A percentile compares a stretch with the other conserved stretches of the same genome.
Evolutionary conservation across 2,113 vertebrate genomes (phyloP).

Genomic region (Apistogramma diplotaenia): DNA sequence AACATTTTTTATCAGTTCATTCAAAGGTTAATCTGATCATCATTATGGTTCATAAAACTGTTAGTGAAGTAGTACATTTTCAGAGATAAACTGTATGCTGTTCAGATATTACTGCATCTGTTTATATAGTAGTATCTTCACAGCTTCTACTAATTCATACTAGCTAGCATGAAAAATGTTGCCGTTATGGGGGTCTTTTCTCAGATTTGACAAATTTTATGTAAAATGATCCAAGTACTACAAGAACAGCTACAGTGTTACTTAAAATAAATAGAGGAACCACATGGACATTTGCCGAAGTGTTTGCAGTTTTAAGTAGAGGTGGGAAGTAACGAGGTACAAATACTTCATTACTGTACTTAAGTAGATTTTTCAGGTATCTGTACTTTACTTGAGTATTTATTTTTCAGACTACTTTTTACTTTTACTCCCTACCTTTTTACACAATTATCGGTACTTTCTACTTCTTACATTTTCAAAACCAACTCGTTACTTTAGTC

Average conservation of each 20-base stretch:
- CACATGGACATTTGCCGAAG: neutral
- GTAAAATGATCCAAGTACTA: neutral
- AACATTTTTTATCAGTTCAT: neutral
- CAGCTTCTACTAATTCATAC: neutral
- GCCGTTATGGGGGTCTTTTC: neutral
- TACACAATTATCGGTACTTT: too few relatives aligned
- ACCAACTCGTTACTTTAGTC: too few relatives aligned
- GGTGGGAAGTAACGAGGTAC: too few relatives aligned
- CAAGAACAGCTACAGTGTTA: neutral
- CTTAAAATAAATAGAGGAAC: neutral
- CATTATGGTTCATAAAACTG: neutral
- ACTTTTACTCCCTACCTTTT: too few relatives aligned
- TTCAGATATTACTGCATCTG: neutral
- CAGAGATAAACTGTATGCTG: neutral
- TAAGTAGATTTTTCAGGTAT: too few relatives aligned
- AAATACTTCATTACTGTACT: too few relatives aligned
- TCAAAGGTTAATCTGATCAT: accelerated
- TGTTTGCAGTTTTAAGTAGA: neutral
- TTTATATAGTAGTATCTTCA: neutral
- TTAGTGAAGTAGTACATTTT: too few relatives aligned
- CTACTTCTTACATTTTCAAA: too few relatives aligned
- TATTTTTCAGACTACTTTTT: too few relatives aligned
- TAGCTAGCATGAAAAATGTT: neutral
- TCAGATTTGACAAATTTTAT: accelerated
- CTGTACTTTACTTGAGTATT: too few relatives aligned